Conservation (phyloP, 2,113 vertebrate genomes). For the Pampusana beccarii region DNA sequence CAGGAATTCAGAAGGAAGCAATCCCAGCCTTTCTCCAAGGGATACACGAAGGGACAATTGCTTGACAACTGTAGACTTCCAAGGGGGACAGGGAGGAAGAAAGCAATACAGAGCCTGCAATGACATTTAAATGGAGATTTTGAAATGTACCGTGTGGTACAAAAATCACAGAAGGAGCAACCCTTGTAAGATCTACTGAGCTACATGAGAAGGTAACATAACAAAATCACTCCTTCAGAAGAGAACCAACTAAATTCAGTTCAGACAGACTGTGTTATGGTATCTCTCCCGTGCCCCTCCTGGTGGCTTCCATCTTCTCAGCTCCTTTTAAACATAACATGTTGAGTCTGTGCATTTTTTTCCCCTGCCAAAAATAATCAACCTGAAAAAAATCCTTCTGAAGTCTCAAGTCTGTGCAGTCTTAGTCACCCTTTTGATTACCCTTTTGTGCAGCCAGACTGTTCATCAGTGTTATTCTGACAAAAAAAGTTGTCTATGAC, state of each 20-base stretch:
- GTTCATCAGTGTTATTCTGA: slow-evolving; percentile 3
- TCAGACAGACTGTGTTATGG: slow-evolving; percentile 39
- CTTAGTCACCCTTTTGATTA: slow-evolving; percentile 45
- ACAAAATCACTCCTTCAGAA: not conserved
- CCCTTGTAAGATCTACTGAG: not conserved
- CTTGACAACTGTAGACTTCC: not conserved
- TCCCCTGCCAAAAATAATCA: slow-evolving; percentile 49
- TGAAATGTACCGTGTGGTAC: not conserved
- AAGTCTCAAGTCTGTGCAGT: slow-evolving; percentile 25
- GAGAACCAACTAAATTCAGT: slow-evolving; percentile 33
- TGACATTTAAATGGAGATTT: not conserved
- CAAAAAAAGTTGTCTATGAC: not conserved
- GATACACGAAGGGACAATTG: not conserved
- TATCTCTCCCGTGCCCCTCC: not conserved
- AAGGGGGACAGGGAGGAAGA: not conserved
- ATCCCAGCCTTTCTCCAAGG: not conserved
- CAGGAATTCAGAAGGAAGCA: not conserved
- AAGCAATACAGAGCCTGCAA: not conserved
- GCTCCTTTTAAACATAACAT: not conserved
- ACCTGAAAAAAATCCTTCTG: slow-evolving; percentile 11
- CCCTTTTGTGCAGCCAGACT: slow-evolving; percentile 57
- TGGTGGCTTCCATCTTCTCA: slow-evolving; percentile 3
- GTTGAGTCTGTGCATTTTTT: slow-evolving; percentile 51
- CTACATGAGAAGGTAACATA: not conserved
- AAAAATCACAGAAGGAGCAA: not conserved